These are phyloP conservation scores for Busseola fusca DNA, from an alignment of 2,888 invertebrate genomes.

Conservation along the genomic window DNA sequence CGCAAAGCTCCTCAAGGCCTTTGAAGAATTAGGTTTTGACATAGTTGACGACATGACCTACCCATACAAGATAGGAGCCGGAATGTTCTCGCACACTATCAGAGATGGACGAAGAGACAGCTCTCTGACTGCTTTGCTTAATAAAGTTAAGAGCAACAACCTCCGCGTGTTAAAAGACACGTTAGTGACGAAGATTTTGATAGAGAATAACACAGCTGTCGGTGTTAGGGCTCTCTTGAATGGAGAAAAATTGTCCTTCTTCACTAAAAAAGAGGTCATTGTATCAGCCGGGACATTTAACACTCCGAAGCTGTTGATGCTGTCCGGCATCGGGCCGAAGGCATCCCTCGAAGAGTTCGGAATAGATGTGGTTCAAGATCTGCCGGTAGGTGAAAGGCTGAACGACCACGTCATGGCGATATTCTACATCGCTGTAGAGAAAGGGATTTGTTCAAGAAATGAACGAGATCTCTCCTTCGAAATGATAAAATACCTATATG, in stretches of 20 bases:
- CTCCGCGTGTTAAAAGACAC: conserved; percentile 74
- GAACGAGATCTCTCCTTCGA: conserved; percentile 65
- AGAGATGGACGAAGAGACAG: conserved; percentile 75
- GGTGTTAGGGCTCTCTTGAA: conserved; percentile 70
- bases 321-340: conserved; percentile 80
- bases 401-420: conserved; percentile 81
- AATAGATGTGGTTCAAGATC: conserved; percentile 70
- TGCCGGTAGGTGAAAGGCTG: conserved; percentile 80
- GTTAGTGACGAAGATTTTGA: conserved; percentile 73
- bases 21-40: conserved; percentile 74
- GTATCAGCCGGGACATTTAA: conserved; percentile 81
- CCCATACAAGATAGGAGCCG: conserved; percentile 75
- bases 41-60: conserved; percentile 81
- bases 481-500: conserved; percentile 64
- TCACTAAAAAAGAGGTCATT: conserved; percentile 75
- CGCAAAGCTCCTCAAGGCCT: conserved; percentile 72
- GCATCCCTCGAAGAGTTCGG: conserved; percentile 68
- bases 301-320: conserved; percentile 77
- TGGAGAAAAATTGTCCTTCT: conserved; percentile 65
- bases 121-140: conserved; percentile 75
- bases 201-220: conserved; percentile 68
- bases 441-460: conserved; percentile 72
- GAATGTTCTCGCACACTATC: conserved; percentile 80
- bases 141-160: conserved; percentile 67
- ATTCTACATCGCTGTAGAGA: conserved; percentile 72